phyloP scores from a whole-genome alignment of 2,113 vertebrate genomes.

The Zosterops borbonicus region DNA sequence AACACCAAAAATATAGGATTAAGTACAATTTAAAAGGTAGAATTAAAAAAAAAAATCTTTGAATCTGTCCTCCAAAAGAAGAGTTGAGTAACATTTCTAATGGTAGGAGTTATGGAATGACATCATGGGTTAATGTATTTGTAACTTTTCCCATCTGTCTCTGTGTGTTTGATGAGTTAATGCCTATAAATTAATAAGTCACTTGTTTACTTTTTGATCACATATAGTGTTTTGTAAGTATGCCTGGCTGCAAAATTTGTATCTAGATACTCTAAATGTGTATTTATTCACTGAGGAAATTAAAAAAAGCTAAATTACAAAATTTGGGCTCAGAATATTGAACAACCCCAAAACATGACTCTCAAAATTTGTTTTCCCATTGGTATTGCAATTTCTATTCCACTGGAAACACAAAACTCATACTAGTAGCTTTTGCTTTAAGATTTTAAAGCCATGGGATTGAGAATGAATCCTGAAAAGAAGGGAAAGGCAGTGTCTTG shows the following conservation, averaged over 20 bases:
- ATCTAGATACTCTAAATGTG: conserved; percentile 31
- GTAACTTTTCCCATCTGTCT: conserved; percentile 10
- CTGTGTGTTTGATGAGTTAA: background rate
- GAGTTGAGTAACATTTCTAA: conserved; percentile 12
- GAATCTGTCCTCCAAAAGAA: background rate
- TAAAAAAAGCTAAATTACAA: conserved; percentile 14
- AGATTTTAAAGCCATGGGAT: background rate
- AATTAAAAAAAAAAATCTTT: background rate
- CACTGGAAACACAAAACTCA: background rate
- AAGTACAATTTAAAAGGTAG: background rate
- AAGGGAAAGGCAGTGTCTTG: background rate
- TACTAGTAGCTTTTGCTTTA: conserved; percentile 30
- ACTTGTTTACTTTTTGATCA: background rate
- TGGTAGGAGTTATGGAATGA: conserved; percentile 22
- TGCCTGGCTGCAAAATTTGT: conserved; percentile 47
- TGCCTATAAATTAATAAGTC: conserved; percentile 42
- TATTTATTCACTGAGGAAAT: conserved; percentile 42
- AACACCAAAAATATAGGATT: background rate
- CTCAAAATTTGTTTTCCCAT: background rate
- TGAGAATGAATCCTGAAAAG: conserved; percentile 16
- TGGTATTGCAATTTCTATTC: background rate
- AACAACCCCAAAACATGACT: background rate
- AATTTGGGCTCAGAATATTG: background rate
- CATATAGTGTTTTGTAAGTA: conserved; percentile 44
- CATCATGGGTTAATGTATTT: conserved; percentile 19